Conservation (phyloP, 2,113 vertebrate genomes). For the sheep (Ovis aries) region DNA sequence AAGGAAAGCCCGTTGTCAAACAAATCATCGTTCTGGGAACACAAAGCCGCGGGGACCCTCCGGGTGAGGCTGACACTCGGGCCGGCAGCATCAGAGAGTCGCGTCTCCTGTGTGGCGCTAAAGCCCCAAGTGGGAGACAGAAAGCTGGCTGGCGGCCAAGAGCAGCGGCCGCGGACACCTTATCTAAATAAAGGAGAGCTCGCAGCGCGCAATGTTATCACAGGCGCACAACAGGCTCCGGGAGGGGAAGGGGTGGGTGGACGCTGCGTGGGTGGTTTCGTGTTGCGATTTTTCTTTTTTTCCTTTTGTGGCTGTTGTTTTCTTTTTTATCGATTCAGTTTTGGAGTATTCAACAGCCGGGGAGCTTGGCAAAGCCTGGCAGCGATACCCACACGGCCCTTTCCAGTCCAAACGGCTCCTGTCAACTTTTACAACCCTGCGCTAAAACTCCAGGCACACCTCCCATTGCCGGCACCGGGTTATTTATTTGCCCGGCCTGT, state of each 20-base stretch:
- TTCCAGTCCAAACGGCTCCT: constrained; percentile 61
- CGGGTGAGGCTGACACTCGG: constrained; percentile 46
- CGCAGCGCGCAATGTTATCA: neutral
- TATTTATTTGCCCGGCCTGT: constrained; percentile 57
- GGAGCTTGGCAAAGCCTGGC: constrained; percentile 63
- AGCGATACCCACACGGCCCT: constrained; percentile 52
- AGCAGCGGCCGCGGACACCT: constrained; percentile 40
- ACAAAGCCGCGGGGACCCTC: constrained; percentile 64
- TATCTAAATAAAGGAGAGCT: constrained; percentile 60
- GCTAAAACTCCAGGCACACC: constrained; percentile 44
- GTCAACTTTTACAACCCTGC: constrained; percentile 59
- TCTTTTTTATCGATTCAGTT: constrained; percentile 51
- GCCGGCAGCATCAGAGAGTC: constrained; percentile 59
- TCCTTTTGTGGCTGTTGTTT: constrained; percentile 19
- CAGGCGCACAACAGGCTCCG: neutral
- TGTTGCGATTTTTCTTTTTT: constrained; percentile 32
- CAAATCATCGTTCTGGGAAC: constrained; percentile 46
- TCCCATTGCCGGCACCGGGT: neutral
- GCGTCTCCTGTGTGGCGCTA: constrained; percentile 33
- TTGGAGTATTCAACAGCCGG: constrained; percentile 44
- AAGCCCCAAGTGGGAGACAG: constrained; percentile 66
- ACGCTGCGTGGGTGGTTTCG: constrained; percentile 58
- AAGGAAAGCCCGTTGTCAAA: constrained; percentile 53
- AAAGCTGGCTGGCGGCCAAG: constrained; percentile 65
- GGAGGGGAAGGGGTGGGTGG: constrained; percentile 34